Evolutionary conservation across 2,797 vertebrate species (phyloP).

Genomic region (Platalea minor): DNA sequence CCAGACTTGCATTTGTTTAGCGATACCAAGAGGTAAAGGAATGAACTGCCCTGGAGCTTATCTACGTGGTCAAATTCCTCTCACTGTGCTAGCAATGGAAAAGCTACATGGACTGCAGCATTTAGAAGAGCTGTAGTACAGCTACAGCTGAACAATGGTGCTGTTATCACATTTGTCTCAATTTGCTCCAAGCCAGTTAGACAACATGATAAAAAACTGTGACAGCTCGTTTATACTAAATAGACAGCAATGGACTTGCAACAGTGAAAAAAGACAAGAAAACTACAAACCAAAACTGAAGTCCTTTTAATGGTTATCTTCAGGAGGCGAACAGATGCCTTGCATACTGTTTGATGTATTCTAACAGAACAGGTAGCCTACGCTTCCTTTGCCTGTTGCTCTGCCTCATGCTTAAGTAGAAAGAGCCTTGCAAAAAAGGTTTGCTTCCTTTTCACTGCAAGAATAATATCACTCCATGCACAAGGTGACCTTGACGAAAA

Average conservation of each 20-base stretch:
- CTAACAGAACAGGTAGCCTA: not conserved
- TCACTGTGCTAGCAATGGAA: not conserved
- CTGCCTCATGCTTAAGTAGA: not conserved
- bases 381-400: not conserved
- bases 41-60: not conserved
- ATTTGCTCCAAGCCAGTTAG: not conserved
- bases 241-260: not conserved
- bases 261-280: not conserved
- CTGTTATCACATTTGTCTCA: not conserved
- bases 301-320: not conserved
- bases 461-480: not conserved
- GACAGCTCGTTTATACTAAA: not conserved
- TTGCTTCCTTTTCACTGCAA: not conserved
- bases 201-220: not conserved
- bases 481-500: slow-evolving; percentile 20
- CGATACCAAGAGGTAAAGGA: not conserved
- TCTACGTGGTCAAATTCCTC: not conserved
- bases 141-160: not conserved
- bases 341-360: not conserved
- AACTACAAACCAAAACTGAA: not conserved
- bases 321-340: not conserved
- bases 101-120: not conserved
- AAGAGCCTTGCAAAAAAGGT: not conserved
- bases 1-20: not conserved
- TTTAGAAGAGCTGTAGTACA: not conserved